Base-by-base conservation (phyloP, 2,888 invertebrate species). In the Incurvaria masculella region DNA sequence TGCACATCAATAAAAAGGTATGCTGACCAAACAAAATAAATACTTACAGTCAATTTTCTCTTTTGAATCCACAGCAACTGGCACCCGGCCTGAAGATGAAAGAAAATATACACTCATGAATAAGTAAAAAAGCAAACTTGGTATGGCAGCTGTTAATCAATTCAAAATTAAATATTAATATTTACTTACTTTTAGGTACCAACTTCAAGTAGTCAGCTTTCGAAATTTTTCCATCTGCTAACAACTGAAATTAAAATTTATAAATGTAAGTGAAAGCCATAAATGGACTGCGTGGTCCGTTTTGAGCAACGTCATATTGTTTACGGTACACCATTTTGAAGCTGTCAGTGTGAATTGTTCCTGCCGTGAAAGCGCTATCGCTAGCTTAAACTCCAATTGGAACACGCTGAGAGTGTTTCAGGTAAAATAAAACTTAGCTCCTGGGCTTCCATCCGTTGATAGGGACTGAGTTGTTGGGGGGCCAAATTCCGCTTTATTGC, bases 151-250 rank as follows among this genome's bases (percentile, higher is more conserved):
- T 53, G 49, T 40, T 6, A 16, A 10, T 39, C 8, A 16, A 16
- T n/a, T 5, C 40, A n/a, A 6, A 47, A 50, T 48, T 23, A 14
- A 48, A 47, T 23, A 18, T 40, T 19, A 26, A 20, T 20, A 47
- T 19, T 5, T 46, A 49, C 53, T 56, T 67, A 75, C 76, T 71
- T 68, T 72, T 75, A 55, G 76, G 76, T 45, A 75, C 68, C 49
- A 76, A 64, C 55, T 78, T 78, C 53, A 74, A 56, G 57, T 74
- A 76, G 58, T 76, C 76, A 61, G 69, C 70, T 59, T 72, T 63
- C 44, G 75, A 74, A 56, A 78, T 65, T 58, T 72, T 74, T 26
- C 76, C 78, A 53, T 76, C 76, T 52, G 73, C 73, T 45, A 75
- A 68, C 65, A 78, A 68, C 76, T 76, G 74, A 60, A 76, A 76